Evolutionary conservation across 2,888 invertebrate species (phyloP).

Genomic region (Trissolcus brochymenae): DNA sequence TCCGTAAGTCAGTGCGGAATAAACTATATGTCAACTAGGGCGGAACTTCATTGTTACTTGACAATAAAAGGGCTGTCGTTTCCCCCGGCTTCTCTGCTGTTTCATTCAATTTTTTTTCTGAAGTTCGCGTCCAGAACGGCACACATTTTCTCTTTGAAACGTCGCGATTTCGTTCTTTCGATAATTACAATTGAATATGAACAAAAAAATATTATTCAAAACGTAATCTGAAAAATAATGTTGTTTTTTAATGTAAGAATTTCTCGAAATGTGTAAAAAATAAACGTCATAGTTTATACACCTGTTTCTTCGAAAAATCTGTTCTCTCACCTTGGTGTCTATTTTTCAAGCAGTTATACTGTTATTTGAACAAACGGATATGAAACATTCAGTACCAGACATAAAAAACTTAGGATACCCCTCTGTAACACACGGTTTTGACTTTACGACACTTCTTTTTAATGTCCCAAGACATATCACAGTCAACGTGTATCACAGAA

Average conservation of each 20-base stretch:
- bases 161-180: no score
- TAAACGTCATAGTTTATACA: no score
- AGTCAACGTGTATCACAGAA: conserved; percentile 19
- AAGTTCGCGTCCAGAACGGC: no score
- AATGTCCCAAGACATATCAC: conserved; percentile 23
- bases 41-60: conserved; percentile 60
- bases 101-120: not conserved
- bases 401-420: conserved; percentile 20
- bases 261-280: no score
- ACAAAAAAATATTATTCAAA: no score
- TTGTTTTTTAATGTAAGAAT: no score
- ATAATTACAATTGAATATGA: no score
- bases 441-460: conserved; percentile 34
- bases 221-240: no score
- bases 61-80: conserved; percentile 48
- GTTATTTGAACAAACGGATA: conserved; percentile 20
- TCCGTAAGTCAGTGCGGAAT: conserved; percentile 61
- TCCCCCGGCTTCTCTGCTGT: conserved; percentile 3
- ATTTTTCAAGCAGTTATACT: conserved; percentile 1
- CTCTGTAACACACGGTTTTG: conserved; percentile 12
- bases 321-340: no score
- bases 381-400: conserved; percentile 25
- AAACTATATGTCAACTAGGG: conserved; percentile 59
- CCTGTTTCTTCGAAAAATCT: no score
- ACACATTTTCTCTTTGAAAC: no score